A percentile compares a stretch with the other conserved stretches of the same genome.
Evolutionary conservation across 1,140 invertebrate genomes (phyloP).

Genomic region (Sinonovacula constricta): DNA sequence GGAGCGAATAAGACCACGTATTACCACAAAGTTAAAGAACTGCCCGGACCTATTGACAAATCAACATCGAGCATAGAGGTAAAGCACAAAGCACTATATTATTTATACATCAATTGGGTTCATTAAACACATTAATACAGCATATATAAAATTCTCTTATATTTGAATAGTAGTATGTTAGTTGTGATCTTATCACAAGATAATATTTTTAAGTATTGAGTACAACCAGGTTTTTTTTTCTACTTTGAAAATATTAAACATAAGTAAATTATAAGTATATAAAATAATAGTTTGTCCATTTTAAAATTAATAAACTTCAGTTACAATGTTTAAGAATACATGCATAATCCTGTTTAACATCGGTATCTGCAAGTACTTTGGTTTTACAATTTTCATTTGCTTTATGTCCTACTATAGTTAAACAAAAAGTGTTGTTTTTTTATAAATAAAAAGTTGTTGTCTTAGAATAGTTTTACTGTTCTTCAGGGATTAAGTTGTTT

Average conservation of each 20-base stretch:
- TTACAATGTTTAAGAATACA: too few relatives aligned
- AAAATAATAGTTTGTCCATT: too few relatives aligned
- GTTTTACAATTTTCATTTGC: neutral
- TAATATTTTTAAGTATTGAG: neutral
- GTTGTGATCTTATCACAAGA: neutral
- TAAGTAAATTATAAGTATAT: too few relatives aligned
- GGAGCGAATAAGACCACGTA: slow-evolving; percentile 55
- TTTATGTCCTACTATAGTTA: neutral
- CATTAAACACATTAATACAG: neutral
- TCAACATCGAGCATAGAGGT: neutral
- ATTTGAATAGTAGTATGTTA: neutral
- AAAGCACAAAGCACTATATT: neutral
- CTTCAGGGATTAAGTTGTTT: neutral
- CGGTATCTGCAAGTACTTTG: too few relatives aligned
- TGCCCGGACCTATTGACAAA: slow-evolving; percentile 50
- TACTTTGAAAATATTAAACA: too few relatives aligned
- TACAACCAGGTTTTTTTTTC: neutral
- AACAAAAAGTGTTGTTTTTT: neutral
- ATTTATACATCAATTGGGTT: neutral
- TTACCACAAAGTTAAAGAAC: slow-evolving; percentile 55
- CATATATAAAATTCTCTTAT: neutral
- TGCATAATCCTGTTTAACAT: too few relatives aligned
- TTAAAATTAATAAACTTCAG: too few relatives aligned
- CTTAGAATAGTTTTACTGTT: too few relatives aligned
- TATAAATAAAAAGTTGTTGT: too few relatives aligned